Conservation (phyloP, 2,797 vertebrate genomes). For the Streptopelia turtur region DNA sequence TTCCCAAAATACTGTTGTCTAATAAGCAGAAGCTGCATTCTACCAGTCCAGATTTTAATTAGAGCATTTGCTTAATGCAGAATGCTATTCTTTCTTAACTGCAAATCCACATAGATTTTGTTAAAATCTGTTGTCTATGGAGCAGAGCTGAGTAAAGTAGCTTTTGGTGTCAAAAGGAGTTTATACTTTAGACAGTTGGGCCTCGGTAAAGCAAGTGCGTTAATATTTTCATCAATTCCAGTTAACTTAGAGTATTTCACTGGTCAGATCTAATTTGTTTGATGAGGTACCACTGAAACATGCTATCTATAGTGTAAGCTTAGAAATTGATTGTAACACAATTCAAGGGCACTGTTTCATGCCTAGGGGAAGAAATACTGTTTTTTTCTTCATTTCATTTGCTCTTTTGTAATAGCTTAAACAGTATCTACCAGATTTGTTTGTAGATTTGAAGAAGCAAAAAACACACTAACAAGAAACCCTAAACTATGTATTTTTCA, state of each 20-base stretch:
- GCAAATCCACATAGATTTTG: background rate
- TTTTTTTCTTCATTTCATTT: conserved; percentile 58
- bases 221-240: conserved; percentile 69
- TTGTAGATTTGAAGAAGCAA: background rate
- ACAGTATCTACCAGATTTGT: background rate
- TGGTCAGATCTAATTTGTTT: conserved; percentile 65
- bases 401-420: conserved; percentile 11
- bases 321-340: conserved; percentile 64
- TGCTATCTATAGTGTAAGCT: conserved; percentile 35
- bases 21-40: background rate
- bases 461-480: background rate
- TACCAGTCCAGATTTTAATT: conserved; percentile 16
- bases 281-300: conserved; percentile 61
- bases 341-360: conserved; percentile 50
- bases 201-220: conserved; percentile 31
- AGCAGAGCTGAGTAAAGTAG: conserved; percentile 20
- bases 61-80: conserved; percentile 9
- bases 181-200: conserved; percentile 13
- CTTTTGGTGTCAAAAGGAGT: conserved; percentile 40
- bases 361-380: conserved; percentile 27
- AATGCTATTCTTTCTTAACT: background rate
- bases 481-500: background rate
- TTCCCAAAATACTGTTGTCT: background rate
- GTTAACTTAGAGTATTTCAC: conserved; percentile 45
- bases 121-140: background rate